Evolutionary conservation across 2,113 vertebrate species (phyloP).

Genomic region (Nannobrachium achirus): DNA sequence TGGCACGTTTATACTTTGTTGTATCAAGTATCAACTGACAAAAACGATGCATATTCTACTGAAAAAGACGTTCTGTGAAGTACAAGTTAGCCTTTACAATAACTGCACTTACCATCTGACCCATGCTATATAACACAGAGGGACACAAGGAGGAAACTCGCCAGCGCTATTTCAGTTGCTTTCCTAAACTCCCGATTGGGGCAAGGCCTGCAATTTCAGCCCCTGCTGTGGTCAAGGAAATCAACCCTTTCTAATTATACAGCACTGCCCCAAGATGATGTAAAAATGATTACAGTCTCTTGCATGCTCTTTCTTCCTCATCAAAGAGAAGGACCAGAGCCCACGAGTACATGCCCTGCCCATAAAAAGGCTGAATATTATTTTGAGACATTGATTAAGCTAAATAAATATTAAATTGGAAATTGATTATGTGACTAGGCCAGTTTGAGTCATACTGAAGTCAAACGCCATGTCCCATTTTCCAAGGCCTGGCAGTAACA

Average conservation of each 20-base stretch:
- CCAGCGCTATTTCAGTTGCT: slow-evolving; percentile 73
- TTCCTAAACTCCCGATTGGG: slow-evolving; percentile 62
- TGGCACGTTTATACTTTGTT: no score
- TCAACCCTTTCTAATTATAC: slow-evolving; percentile 81
- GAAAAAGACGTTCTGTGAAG: no score
- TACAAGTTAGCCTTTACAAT: slow-evolving; percentile 9
- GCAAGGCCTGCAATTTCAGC: slow-evolving; percentile 79
- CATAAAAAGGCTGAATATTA: slow-evolving; percentile 64
- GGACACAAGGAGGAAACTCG: slow-evolving; percentile 63
- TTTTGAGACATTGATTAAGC: slow-evolving; percentile 62
- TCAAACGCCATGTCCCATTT: slow-evolving; percentile 19
- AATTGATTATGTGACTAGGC: slow-evolving; percentile 56
- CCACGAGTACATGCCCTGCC: slow-evolving; percentile 62
- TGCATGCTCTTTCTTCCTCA: slow-evolving; percentile 65
- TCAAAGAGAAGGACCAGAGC: slow-evolving; percentile 69
- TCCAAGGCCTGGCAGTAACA: slow-evolving; percentile 1
- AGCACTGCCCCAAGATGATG: slow-evolving; percentile 67
- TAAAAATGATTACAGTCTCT: slow-evolving; percentile 80
- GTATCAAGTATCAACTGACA: no score
- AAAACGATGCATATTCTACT: no score
- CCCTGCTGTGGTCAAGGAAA: slow-evolving; percentile 76
- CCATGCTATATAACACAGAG: slow-evolving; percentile 56
- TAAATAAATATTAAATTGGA: slow-evolving; percentile 55
- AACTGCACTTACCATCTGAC: slow-evolving; percentile 67
- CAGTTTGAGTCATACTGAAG: slow-evolving; percentile 27